Conservation (phyloP, 2,888 invertebrate species). For the Dryomyza anilis region DNA sequence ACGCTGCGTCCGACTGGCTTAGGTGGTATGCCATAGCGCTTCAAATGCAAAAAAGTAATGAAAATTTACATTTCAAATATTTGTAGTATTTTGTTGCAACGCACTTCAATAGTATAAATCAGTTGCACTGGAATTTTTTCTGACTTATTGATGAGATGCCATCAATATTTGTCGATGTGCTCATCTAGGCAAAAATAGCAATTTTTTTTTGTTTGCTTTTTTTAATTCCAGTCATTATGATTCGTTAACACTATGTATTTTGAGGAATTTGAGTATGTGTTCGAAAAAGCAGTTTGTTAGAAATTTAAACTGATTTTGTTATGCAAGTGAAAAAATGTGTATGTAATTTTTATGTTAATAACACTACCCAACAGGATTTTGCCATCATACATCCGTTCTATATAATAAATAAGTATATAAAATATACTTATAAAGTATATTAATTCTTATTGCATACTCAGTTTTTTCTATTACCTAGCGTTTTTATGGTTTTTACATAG, state of each 20-base stretch:
- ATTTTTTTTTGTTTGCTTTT: neutral
- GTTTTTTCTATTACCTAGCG: too few species aligned
- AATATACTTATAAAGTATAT: too few species aligned
- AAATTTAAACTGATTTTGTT: too few species aligned
- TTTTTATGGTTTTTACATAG: too few species aligned
- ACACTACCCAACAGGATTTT: too few species aligned
- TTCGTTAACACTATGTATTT: neutral
- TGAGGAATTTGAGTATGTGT: neutral
- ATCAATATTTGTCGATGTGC: conserved; percentile 50
- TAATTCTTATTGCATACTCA: too few species aligned
- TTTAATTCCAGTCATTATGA: neutral
- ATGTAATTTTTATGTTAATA: too few species aligned
- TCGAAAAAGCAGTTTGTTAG: too few species aligned
- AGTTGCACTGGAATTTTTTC: conserved; percentile 19
- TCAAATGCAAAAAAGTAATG: neutral
- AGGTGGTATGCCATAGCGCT: neutral
- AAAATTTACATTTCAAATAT: conserved; percentile 18
- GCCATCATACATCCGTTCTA: too few species aligned
- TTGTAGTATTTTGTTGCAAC: neutral
- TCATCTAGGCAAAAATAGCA: conserved; percentile 24
- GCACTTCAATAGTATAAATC: conserved; percentile 13
- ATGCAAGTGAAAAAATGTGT: too few species aligned
- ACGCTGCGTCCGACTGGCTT: too few species aligned
- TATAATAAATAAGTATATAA: too few species aligned
- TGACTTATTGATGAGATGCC: conserved; percentile 51